Evolutionary conservation across 2,888 invertebrate species (phyloP).

Genomic region (Melanotus villosus): DNA sequence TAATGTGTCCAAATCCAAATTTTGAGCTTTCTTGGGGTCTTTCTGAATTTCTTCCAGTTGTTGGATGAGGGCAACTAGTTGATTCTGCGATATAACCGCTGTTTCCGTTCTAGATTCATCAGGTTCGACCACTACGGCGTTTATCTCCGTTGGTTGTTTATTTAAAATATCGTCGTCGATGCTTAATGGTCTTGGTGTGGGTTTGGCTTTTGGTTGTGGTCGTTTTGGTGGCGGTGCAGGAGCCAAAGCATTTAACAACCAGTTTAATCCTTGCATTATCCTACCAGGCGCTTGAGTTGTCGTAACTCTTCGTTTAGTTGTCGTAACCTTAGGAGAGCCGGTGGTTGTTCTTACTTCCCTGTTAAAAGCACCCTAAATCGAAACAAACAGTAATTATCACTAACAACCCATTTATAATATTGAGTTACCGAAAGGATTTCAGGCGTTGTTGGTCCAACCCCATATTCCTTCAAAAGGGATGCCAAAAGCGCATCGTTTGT

Average conservation of each 20-base stretch:
- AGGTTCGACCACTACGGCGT: conserved; percentile 60
- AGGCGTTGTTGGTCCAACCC: conserved; percentile 81
- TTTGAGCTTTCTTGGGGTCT: conserved; percentile 61
- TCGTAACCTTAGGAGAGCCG: conserved; percentile 59
- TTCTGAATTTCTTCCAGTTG: conserved; percentile 64
- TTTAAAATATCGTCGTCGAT: conserved; percentile 28
- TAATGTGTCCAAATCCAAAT: conserved; percentile 60
- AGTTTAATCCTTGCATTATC: conserved; percentile 65
- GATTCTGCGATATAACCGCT: conserved; percentile 58
- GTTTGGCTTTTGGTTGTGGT: conserved; percentile 54
- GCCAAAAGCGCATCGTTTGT: conserved; percentile 80
- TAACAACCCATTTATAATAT: conserved; percentile 1
- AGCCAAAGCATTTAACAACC: conserved; percentile 65
- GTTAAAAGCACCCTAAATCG: conserved; percentile 20
- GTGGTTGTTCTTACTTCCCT: conserved; percentile 52
- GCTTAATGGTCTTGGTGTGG: conserved; percentile 45
- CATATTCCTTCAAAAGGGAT: conserved; percentile 79
- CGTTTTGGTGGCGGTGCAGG: conserved; percentile 31
- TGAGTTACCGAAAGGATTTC: conserved; percentile 73
- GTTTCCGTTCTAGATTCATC: conserved; percentile 37
- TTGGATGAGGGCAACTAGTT: conserved; percentile 60
- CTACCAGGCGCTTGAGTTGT: conserved; percentile 67
- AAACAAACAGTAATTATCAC: conserved; percentile 53
- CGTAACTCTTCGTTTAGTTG: conserved; percentile 61
- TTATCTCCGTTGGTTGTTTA: conserved; percentile 57